Evolutionary conservation across 1,140 invertebrate genomes (phyloP).

Genomic region (Procambarus virginalis): DNA sequence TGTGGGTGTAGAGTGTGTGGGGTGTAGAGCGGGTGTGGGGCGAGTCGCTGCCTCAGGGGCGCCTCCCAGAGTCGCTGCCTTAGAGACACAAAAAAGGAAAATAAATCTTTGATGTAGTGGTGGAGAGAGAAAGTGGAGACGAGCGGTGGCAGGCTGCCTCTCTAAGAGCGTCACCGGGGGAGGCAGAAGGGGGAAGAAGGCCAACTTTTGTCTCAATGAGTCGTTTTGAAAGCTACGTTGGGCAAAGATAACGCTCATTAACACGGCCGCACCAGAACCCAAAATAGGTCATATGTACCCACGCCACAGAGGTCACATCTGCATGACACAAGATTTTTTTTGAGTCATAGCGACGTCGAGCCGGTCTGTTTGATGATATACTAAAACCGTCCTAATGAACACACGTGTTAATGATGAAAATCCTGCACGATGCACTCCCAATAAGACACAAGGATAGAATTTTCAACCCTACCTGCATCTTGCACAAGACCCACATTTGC

Average conservation of each 20-base stretch:
- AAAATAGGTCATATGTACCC: constrained; percentile 43
- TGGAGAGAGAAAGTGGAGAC: constrained; percentile 29
- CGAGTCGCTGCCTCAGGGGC: background rate
- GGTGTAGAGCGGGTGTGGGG: no score
- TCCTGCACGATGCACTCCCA: constrained; percentile 13
- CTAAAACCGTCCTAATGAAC: constrained; percentile 57
- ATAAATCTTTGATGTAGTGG: constrained; percentile 28
- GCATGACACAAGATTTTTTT: constrained; percentile 29
- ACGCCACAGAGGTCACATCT: constrained; percentile 18
- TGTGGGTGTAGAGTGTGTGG: no score
- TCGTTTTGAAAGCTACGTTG: constrained; percentile 65
- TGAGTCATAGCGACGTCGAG: constrained; percentile 37
- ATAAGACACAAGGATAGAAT: constrained; percentile 14
- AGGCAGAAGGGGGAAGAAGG: background rate
- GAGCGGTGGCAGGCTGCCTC: constrained; percentile 15
- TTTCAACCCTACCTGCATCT: constrained; percentile 54
- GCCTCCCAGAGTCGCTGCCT: background rate
- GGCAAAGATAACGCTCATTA: constrained; percentile 66
- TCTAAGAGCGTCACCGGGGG: constrained; percentile 25
- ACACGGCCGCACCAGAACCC: constrained; percentile 25
- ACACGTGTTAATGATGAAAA: constrained; percentile 40
- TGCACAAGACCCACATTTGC: constrained; percentile 32
- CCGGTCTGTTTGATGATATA: background rate
- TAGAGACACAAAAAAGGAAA: background rate
- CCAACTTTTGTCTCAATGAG: constrained; percentile 66